Evolutionary conservation across 1,140 invertebrate genomes (phyloP).

Genomic region (Adelges cooleyi): DNA sequence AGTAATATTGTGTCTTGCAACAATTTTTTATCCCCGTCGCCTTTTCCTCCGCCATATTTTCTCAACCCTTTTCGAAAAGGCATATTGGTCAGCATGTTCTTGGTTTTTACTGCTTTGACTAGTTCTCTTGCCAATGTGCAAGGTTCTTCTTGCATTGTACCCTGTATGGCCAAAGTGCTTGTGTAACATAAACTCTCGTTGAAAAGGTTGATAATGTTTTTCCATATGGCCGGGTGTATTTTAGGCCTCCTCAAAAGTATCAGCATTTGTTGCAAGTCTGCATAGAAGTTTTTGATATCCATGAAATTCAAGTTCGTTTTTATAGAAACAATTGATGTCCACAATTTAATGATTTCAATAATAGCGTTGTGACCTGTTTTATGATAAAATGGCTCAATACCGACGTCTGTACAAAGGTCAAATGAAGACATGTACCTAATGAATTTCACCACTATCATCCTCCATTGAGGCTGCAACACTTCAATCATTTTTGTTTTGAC

Average conservation of each 20-base stretch:
- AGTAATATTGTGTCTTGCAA: conserved; percentile 73
- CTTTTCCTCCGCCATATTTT: conserved; percentile 44
- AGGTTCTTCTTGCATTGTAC: conserved; percentile 72
- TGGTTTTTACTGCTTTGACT: conserved; percentile 72
- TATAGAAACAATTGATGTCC: conserved; percentile 83
- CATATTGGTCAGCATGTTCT: conserved; percentile 57
- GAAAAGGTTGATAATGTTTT: conserved; percentile 67
- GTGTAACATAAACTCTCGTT: conserved; percentile 84
- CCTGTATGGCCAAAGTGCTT: conserved; percentile 73
- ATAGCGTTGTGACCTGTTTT: conserved; percentile 37
- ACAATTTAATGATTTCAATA: conserved; percentile 60
- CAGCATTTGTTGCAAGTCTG: conserved; percentile 61
- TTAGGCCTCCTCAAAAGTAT: conserved; percentile 59
- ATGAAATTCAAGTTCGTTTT: conserved; percentile 79
- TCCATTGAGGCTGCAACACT: conserved; percentile 47
- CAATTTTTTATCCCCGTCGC: conserved; percentile 49
- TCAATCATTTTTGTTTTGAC: conserved; percentile 64
- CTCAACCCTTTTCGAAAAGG: conserved; percentile 46
- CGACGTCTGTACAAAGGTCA: conserved; percentile 52
- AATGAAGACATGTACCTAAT: conserved; percentile 67
- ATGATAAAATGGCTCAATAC: conserved; percentile 41
- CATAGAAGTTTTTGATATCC: conserved; percentile 78
- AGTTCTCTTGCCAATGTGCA: conserved; percentile 71
- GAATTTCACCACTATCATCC: conserved; percentile 75
- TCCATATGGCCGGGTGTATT: conserved; percentile 67